phyloP scores from a whole-genome alignment of 2,113 vertebrate genomes.

The Caranx melampygus region DNA sequence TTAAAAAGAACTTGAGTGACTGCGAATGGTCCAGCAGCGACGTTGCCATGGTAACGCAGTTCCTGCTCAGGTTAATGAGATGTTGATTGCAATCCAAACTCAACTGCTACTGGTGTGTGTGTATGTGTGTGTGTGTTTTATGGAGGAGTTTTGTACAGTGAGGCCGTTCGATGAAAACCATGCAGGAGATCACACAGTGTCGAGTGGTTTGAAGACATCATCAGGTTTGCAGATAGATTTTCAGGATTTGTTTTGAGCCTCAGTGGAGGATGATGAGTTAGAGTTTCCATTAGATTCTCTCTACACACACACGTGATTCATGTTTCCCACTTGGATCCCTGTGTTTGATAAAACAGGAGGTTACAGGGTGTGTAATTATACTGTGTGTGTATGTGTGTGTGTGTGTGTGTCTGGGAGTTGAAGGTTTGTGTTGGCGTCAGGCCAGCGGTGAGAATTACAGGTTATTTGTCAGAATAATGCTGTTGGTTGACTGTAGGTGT shows the following conservation, averaged over 20 bases:
- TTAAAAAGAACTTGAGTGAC: background rate
- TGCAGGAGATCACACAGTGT: background rate
- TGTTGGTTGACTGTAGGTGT: constrained; percentile 54
- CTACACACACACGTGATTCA: background rate
- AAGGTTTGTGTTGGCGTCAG: constrained; percentile 51
- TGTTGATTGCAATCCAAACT: constrained; percentile 17
- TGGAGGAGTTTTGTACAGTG: background rate
- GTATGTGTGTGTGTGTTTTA: background rate
- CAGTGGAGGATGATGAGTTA: too few species aligned
- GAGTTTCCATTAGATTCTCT: background rate
- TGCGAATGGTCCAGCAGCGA: background rate
- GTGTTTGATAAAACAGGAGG: background rate
- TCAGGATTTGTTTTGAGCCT: too few species aligned
- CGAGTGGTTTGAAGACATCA: background rate
- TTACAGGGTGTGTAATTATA: too few species aligned
- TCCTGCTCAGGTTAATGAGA: constrained; percentile 18
- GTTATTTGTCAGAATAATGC: constrained; percentile 69
- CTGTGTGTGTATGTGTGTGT: constrained; percentile 27
- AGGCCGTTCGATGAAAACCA: background rate
- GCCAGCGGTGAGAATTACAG: constrained; percentile 63
- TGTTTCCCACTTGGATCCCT: background rate
- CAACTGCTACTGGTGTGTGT: background rate
- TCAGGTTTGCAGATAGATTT: background rate
- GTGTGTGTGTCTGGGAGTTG: constrained; percentile 21
- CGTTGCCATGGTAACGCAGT: background rate